Conservation (phyloP, 2,888 invertebrate species). For the Dasysyrphus albostriatus region DNA sequence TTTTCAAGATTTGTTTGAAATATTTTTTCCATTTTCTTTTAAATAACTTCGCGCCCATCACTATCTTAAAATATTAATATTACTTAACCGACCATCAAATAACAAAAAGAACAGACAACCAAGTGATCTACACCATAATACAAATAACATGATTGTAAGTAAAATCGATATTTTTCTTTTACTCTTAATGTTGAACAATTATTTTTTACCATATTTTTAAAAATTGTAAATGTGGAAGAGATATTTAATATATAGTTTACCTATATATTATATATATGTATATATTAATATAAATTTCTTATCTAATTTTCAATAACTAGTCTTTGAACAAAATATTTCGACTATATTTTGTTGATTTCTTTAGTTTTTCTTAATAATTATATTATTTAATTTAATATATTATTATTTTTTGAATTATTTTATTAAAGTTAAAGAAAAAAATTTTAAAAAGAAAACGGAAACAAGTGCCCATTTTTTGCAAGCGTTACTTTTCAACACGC, state of each 20-base stretch:
- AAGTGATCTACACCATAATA: slow-evolving; percentile 41
- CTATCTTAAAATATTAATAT: not conserved
- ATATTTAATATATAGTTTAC: slow-evolving; percentile 47
- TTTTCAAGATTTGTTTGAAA: too few relatives aligned
- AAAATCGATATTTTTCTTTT: slow-evolving; percentile 31
- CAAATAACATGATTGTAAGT: slow-evolving; percentile 38
- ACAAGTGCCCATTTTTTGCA: slow-evolving; percentile 32
- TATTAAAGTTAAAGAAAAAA: slow-evolving; percentile 22
- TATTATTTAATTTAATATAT: slow-evolving; percentile 20
- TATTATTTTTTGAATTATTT: slow-evolving; percentile 11
- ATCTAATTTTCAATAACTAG: slow-evolving; percentile 59
- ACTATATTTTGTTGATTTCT: slow-evolving; percentile 69
- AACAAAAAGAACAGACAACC: slow-evolving; percentile 32
- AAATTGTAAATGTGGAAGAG: slow-evolving; percentile 46
- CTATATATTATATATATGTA: not conserved
- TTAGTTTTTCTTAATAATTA: slow-evolving; percentile 52
- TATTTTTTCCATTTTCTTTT: too few relatives aligned
- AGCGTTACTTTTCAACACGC: not conserved
- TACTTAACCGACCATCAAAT: slow-evolving; percentile 7
- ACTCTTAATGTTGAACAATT: slow-evolving; percentile 54
- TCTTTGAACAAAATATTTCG: slow-evolving; percentile 65
- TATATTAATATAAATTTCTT: slow-evolving; percentile 41
- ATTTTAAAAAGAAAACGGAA: slow-evolving; percentile 37
- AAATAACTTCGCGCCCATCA: not conserved
- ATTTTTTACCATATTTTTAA: slow-evolving; percentile 36